phyloP scores from a whole-genome alignment of 2,113 vertebrate species.

The Colaptes auratus region DNA sequence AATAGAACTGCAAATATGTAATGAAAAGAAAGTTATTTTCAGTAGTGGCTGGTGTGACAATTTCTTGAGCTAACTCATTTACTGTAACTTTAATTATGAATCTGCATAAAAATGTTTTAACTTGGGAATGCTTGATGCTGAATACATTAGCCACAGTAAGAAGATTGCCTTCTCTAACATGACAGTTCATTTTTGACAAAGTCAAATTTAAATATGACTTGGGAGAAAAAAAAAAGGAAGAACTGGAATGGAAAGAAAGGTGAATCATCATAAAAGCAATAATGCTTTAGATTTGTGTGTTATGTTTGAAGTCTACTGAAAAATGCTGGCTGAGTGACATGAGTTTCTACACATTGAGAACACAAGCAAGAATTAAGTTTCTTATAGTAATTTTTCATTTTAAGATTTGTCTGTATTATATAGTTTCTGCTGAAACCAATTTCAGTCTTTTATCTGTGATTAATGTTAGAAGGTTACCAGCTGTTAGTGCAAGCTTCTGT shows the following conservation, averaged over 20 bases:
- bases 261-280: not conserved
- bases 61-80: conserved; percentile 31
- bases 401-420: not conserved
- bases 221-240: not conserved
- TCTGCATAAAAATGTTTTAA: conserved; percentile 31
- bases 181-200: not conserved
- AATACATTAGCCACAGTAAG: conserved; percentile 3
- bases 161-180: conserved; percentile 3
- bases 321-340: not conserved
- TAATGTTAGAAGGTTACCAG: not conserved
- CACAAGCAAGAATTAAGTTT: not conserved
- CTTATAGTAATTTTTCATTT: not conserved
- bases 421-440: not conserved
- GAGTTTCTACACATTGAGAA: not conserved
- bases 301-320: not conserved
- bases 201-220: conserved; percentile 29
- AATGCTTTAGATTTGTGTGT: not conserved
- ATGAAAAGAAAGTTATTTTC: not conserved
- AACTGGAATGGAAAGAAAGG: not conserved
- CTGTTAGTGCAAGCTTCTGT: not conserved
- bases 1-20: not conserved
- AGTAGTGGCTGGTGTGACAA: not conserved
- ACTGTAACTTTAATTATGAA: conserved; percentile 24
- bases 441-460: not conserved
- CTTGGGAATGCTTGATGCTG: not conserved